Evolutionary conservation across 2,888 invertebrate species (phyloP), one percentile per base, ranked within the genome.

Genomic region (Cephus runcator): DNA sequence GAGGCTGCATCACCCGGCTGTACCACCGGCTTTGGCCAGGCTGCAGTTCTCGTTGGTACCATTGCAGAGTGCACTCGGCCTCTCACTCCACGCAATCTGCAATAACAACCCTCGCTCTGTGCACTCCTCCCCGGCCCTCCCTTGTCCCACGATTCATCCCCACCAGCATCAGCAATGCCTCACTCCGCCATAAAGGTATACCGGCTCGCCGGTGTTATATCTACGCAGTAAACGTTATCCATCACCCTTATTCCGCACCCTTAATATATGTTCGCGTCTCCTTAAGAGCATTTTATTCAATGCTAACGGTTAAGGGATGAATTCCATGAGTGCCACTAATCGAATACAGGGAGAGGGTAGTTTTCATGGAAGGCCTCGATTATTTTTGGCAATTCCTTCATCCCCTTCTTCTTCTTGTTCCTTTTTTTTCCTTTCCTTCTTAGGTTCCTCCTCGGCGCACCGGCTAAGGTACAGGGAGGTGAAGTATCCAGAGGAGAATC

Each of bases 41-140:
- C 83, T 82, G 81, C 83, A 81, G 77, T 81, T 79, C 82, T 79
- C 81, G 79, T 80, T 79, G 80, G 85, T 86, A 85, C 84, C 88
- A 85, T 86, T 85, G 84, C 85, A 79, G 87, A 87, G 86, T 87
- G 88, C 87, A 86, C 88, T 88, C 88, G 83, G 83, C 84, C 81
- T 80, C 88, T 85, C 86, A 81, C 87, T 86, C 88, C 86, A 86
- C 86, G 88, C 88, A 88, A 88, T 89, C 89, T 88, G 88, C 87
- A 88, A 88, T 88, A 88, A 89, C 88, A 89, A 89, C 89, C 89
- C 86, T 88, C 89, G 84, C 84, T 87, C 87, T 79, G 79, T 82
- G 80, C 82, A 81, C 75, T 73, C 75, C 6, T 79, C 77, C 77
- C 68, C 76, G 76, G 71, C 23, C 77, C 56, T 69, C 78, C 34